phyloP scores from a whole-genome alignment of 1,140 invertebrate species.

The Glomeris maerens region DNA sequence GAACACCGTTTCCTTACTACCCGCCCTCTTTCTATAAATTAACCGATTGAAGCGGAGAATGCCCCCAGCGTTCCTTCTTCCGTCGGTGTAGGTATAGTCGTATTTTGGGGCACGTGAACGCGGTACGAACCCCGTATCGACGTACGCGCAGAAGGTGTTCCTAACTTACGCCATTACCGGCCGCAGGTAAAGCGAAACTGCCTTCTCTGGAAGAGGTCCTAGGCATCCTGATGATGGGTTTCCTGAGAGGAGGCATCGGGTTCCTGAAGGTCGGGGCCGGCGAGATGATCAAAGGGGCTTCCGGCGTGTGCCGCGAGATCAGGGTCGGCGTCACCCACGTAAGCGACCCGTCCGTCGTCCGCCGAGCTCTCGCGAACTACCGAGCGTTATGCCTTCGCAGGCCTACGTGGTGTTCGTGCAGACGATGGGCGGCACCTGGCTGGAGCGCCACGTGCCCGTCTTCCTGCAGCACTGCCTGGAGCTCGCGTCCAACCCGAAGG shows the following conservation, averaged over 20 bases:
- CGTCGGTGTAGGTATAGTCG: too few species aligned
- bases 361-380: too few species aligned
- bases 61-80: too few species aligned
- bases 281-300: constrained; percentile 91
- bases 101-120: too few species aligned
- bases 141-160: constrained; percentile 11
- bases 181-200: constrained; percentile 28
- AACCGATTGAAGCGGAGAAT: too few species aligned
- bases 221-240: constrained; percentile 83
- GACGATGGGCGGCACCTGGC: constrained; percentile 80
- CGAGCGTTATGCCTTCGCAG: too few species aligned
- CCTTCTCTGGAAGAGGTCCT: constrained; percentile 84
- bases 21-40: too few species aligned
- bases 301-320: constrained; percentile 82
- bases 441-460: constrained; percentile 76
- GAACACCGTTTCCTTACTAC: too few species aligned
- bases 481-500: constrained; percentile 54
- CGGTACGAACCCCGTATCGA: too few species aligned
- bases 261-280: constrained; percentile 80
- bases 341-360: too few species aligned
- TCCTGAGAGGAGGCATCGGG: constrained; percentile 81
- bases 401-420: constrained; percentile 86
- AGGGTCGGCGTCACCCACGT: constrained; percentile 87
- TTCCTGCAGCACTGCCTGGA: constrained; percentile 82
- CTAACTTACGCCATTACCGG: constrained; percentile 9